These are phyloP conservation scores for Paedocypris micromegethes DNA, from an alignment of 2,797 vertebrate species.

Conservation along the genomic window DNA sequence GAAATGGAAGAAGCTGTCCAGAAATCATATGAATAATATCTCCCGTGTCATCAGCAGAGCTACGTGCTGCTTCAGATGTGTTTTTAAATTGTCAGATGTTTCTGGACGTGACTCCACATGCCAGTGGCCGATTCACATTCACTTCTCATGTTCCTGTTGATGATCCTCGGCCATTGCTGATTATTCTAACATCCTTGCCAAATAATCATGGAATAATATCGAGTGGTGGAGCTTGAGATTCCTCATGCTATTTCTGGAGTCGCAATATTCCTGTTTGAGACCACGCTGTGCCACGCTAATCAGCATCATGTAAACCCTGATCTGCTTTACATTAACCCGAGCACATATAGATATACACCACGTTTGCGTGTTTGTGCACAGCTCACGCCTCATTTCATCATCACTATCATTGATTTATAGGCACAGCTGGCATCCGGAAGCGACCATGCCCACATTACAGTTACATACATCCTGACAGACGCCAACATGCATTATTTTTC, in stretches of 20 bases:
- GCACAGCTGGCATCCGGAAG: conserved; percentile 21
- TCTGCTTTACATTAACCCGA: conserved; percentile 5
- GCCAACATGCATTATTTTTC: conserved; percentile 8
- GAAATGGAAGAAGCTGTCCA: not conserved
- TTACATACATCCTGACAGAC: conserved; percentile 18
- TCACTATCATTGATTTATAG: conserved; percentile 17
- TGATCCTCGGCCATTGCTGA: not conserved
- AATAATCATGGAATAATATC: conserved; percentile 1
- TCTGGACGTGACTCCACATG: conserved; percentile 6
- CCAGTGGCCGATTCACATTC: not conserved
- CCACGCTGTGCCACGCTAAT: conserved; percentile 8
- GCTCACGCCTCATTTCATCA: conserved; percentile 19
- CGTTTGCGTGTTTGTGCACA: not conserved
- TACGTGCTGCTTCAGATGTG: not conserved
- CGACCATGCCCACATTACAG: not conserved
- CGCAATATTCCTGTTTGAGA: not conserved
- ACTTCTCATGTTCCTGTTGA: not conserved
- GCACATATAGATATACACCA: not conserved
- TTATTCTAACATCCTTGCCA: conserved; percentile 8
- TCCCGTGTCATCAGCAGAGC: conserved; percentile 4
- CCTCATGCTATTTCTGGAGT: not conserved
- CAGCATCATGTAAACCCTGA: conserved; percentile 4
- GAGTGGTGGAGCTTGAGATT: conserved; percentile 9
- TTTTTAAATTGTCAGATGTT: conserved; percentile 2
- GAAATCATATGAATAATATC: not conserved